These are phyloP conservation scores for Caretta caretta DNA, from an alignment of 2,113 vertebrate species.

Conservation along the genomic window DNA sequence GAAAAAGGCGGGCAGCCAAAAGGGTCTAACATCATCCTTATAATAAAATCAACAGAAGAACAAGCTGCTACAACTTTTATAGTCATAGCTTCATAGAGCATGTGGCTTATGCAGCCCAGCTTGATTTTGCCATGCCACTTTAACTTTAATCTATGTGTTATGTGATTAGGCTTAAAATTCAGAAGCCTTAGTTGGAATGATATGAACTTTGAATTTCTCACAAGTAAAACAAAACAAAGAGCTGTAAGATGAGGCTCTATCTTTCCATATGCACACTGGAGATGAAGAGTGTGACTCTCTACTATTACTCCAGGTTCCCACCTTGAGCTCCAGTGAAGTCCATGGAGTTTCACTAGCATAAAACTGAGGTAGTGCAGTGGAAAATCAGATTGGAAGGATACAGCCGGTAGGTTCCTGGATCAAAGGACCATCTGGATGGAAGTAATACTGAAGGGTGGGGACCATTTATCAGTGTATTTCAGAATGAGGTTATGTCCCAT, in stretches of 20 bases:
- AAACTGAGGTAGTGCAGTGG: background rate
- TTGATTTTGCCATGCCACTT: background rate
- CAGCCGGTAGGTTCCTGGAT: background rate
- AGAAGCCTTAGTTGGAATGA: constrained; percentile 6
- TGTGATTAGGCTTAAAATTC: constrained; percentile 31
- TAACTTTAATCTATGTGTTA: constrained; percentile 9
- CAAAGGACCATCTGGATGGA: background rate
- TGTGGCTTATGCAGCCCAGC: background rate
- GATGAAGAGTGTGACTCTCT: constrained; percentile 11
- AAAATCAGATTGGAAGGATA: background rate
- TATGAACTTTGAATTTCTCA: constrained; percentile 15
- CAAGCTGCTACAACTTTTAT: background rate
- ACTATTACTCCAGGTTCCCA: background rate
- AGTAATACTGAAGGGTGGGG: background rate
- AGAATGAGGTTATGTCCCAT: background rate
- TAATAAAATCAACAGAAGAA: background rate
- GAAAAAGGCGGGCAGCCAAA: background rate
- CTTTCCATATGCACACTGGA: background rate
- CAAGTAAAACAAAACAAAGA: background rate
- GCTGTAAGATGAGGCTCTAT: background rate
- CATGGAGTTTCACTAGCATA: background rate
- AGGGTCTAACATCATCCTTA: background rate
- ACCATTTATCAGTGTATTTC: background rate
- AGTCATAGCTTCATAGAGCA: background rate
- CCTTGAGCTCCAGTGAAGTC: background rate